phyloP scores from a whole-genome alignment of 2,113 vertebrate species.

The Recurvirostra avosetta region DNA sequence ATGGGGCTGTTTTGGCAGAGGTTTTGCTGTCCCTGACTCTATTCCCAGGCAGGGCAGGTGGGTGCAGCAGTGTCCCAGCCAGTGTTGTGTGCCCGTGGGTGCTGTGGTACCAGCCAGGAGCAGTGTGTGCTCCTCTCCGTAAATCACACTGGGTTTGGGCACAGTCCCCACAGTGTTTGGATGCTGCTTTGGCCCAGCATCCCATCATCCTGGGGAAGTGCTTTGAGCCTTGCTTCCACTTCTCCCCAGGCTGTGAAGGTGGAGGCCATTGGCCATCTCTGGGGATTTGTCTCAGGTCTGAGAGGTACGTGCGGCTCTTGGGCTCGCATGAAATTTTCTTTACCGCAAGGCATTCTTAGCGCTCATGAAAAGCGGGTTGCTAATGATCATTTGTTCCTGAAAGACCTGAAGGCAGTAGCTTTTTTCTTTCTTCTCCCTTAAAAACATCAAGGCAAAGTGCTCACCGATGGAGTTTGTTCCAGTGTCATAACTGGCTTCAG shows the following conservation, averaged over 20 bases:
- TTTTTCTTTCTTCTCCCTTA: not conserved
- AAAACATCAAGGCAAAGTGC: not conserved
- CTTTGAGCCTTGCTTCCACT: not conserved
- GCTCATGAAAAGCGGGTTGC: not conserved
- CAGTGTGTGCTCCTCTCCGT: accelerated
- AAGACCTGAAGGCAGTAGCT: not conserved
- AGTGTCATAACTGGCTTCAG: not conserved
- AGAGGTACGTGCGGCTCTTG: not conserved
- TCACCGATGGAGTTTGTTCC: not conserved
- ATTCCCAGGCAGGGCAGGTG: not conserved
- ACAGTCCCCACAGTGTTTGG: accelerated
- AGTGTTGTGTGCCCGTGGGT: accelerated
- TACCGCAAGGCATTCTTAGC: accelerated
- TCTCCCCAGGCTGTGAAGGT: not conserved
- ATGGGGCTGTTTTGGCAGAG: not conserved
- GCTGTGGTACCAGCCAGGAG: not conserved
- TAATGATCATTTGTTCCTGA: not conserved
- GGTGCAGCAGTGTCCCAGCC: not conserved
- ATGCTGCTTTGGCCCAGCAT: not conserved
- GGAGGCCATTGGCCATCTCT: not conserved
- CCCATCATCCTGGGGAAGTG: not conserved
- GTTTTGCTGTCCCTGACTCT: not conserved
- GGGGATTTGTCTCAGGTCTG: not conserved
- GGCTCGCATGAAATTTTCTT: not conserved
- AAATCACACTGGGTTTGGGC: too few relatives aligned